These are phyloP conservation scores for Cynopterus brachyotis DNA, from an alignment of 2,113 vertebrate species.

Conservation along the genomic window DNA sequence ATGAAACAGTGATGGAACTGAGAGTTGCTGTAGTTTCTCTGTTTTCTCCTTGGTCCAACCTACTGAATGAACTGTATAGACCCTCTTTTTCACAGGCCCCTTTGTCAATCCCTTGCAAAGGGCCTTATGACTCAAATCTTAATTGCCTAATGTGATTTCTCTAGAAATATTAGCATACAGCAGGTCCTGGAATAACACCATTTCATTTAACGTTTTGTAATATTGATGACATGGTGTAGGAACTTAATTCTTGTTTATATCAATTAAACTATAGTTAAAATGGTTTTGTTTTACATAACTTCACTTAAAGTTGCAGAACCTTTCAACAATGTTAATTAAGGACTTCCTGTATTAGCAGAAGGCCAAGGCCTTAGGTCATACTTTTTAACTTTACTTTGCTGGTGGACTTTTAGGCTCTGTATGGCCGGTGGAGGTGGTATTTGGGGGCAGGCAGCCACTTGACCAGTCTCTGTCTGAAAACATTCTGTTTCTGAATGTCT, in stretches of 20 bases:
- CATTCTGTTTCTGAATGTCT: neutral
- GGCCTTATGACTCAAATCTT: neutral
- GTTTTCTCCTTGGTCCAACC: neutral
- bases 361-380: neutral
- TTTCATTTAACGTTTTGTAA: neutral
- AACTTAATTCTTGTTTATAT: neutral
- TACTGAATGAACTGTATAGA: neutral
- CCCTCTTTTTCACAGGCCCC: neutral
- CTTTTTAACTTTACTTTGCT: neutral
- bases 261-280: neutral
- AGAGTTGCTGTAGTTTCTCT: neutral
- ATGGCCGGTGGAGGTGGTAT: neutral
- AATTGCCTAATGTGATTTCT: neutral
- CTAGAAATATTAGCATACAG: neutral
- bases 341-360: neutral
- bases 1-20: neutral
- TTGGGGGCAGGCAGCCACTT: neutral
- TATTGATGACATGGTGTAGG: neutral
- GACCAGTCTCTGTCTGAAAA: neutral
- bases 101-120: neutral
- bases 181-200: neutral
- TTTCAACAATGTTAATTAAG: neutral
- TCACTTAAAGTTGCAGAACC: neutral
- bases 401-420: neutral
- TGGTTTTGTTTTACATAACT: neutral